Conservation (phyloP, 1,140 invertebrate genomes). For the Lepeophtheirus salmonis region DNA sequence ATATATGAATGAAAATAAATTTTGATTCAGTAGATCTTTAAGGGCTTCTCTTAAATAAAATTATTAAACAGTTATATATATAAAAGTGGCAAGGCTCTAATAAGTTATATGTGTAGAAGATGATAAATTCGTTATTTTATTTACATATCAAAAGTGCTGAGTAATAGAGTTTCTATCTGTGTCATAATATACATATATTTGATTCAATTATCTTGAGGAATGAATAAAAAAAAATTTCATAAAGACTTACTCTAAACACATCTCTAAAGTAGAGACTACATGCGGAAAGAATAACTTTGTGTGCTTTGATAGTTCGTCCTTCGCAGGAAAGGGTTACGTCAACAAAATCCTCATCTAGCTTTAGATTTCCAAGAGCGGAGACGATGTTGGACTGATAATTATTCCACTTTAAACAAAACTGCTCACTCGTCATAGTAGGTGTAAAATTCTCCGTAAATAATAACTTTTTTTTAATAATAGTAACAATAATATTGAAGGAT, state of each 20-base stretch:
- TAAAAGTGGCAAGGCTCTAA: too few species aligned
- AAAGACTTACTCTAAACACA: constrained; percentile 41
- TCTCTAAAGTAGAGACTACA: constrained; percentile 40
- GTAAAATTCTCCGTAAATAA: too few species aligned
- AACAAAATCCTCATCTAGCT: constrained; percentile 30
- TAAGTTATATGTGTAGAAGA: too few species aligned
- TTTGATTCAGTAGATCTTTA: too few species aligned
- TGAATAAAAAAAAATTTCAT: neutral
- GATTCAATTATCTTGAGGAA: neutral
- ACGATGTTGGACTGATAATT: constrained; percentile 34
- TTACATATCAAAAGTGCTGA: too few species aligned
- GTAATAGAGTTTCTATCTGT: neutral
- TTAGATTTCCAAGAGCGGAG: constrained; percentile 26
- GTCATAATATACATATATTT: neutral
- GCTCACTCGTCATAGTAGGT: constrained; percentile 25
- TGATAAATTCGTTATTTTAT: too few species aligned
- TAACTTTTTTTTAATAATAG: too few species aligned
- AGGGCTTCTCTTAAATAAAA: too few species aligned
- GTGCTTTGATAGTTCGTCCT: constrained; percentile 28
- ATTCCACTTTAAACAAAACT: constrained; percentile 38
- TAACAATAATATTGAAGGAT: too few species aligned
- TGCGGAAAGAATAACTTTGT: constrained; percentile 32
- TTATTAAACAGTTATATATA: too few species aligned
- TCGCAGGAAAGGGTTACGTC: constrained; percentile 30
- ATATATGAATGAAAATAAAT: too few species aligned